Evolutionary conservation across 2,113 vertebrate genomes (phyloP).

Genomic region (Salvelinus fontinalis): DNA sequence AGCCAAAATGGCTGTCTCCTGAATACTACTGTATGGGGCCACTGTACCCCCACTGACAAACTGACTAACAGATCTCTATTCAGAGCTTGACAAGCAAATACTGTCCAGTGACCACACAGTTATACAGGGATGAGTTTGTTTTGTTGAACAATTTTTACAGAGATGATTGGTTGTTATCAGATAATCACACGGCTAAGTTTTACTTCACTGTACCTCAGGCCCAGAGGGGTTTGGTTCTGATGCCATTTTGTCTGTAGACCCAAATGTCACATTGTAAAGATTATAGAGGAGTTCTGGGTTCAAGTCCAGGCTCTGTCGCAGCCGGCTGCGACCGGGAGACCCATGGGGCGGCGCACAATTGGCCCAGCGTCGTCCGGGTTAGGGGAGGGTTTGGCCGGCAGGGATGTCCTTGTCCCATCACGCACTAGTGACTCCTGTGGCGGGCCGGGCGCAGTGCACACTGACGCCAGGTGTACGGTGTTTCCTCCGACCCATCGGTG

Average conservation of each 20-base stretch:
- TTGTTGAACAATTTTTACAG: constrained; percentile 27
- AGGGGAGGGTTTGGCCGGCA: too few relatives aligned
- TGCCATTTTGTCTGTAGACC: constrained; percentile 13
- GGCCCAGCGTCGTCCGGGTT: too few relatives aligned
- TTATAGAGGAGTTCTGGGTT: neutral
- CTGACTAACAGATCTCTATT: constrained; percentile 51
- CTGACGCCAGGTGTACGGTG: too few relatives aligned
- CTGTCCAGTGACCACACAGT: constrained; percentile 30
- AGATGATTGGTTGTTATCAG: constrained; percentile 37
- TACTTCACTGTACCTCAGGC: constrained; percentile 9
- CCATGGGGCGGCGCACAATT: too few relatives aligned
- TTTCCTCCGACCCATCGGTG: too few relatives aligned
- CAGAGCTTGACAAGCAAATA: constrained; percentile 56
- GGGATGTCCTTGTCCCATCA: too few relatives aligned
- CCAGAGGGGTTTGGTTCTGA: constrained; percentile 14
- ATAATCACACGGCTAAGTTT: constrained; percentile 3
- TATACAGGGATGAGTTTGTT: constrained; percentile 42
- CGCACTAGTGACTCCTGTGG: too few relatives aligned
- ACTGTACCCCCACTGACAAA: constrained; percentile 38
- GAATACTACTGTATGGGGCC: constrained; percentile 36
- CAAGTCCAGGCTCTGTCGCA: too few relatives aligned
- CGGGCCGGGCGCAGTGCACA: too few relatives aligned
- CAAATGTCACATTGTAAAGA: constrained; percentile 27
- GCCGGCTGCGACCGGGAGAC: too few relatives aligned
- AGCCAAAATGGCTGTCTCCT: constrained; percentile 36